Base-by-base conservation (phyloP, 2,888 invertebrate species). In the Spodoptera exigua region DNA sequence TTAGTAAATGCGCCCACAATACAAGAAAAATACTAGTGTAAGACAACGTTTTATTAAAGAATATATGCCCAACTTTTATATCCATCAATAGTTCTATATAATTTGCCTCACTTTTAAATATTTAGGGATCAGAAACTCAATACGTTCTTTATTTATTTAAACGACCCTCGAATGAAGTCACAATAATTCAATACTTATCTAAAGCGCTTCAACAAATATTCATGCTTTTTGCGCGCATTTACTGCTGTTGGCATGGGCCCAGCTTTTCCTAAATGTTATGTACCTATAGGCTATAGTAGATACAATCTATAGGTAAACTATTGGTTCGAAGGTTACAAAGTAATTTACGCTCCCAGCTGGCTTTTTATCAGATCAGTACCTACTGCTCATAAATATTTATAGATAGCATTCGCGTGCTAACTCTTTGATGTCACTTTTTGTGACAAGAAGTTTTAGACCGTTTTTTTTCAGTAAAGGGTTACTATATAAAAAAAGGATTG, bases 211-310 rank as follows among this genome's bases (percentile, higher is more conserved):
- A 70, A 57, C 54, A 74, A 65, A 66, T 75, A 71, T 68, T 66
- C 64, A 67, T 65, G 71, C 58, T 75, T 67, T 76, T 71, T 66
- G 64, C 61, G 58, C 48, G 70, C 68, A 69, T 70, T 72, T 60
- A 58, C 55, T 72, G 58, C 46, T 60, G 52, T 70, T 83, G 79
- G 79, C 82, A 62, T n/a, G 35, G 37, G 48, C 70, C 83, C 83
- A 79, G 63, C 46, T 57, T 59, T 70, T 47, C 61, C 58, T 71
- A 73, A 68, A 70, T 41, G 54, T 53, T 66, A 32, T 54, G 47
- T 66, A 61, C 61, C 47, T 52, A 61, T 48, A 62, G 41, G 68
- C 18, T 17, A 62, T 47, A 47, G 63, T 21, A 52, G 57, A 69
- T 72, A 67, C 54, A 46, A 67, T 67, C 59, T 69, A 58, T 32